Evolutionary conservation across 2,797 vertebrate species (phyloP), one percentile per base, ranked within the genome.

Genomic region (Uromys caudimaculatus): DNA sequence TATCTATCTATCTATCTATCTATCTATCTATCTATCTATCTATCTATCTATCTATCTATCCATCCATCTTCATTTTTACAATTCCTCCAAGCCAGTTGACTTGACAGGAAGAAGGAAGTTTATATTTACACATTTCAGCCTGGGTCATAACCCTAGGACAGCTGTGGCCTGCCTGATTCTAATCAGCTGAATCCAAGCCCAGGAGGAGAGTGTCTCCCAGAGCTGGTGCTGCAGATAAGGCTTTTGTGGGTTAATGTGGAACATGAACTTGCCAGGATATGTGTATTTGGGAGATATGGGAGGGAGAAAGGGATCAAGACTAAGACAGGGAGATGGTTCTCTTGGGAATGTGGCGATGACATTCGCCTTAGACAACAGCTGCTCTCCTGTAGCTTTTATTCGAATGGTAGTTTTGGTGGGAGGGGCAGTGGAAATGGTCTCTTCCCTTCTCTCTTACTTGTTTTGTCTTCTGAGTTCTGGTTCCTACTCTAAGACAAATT

Each of bases 21-120:
- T 9, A 2, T 27, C 60, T 11, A 2, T 60, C 58, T 24, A 2
- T 24, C 58, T 60, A 2, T 58, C 41, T 38, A 64, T 60, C 60
- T 29, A 23, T 62, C 60, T 12, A 11, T 62, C 60, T 29, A 10
- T 62, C 24, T 29, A 4, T 29, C 60, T 29, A 10, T 62, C 7
- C 52, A 9, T 85, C 41, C 41, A 3, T 14, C 44, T 87, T n/a
- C 52, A 19, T 89, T 62, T 47, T 64, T 47, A 85, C 29, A 75
- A 47, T 44, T 89, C 52, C 13, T 71, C 29, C 14, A 52, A 54
- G 50, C 56, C 47, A 47, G 67, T 83, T 88, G 54, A 85, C 87
- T 92, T 93, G 90, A 96, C 89, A 83, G 84, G 79, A 95, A 97
- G 81, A 94, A 62, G 91, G 50, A 94, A 90, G 93, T 95, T 95